Conservation (phyloP, 2,797 vertebrate species). For the Aselliscus stoliczkanus region DNA sequence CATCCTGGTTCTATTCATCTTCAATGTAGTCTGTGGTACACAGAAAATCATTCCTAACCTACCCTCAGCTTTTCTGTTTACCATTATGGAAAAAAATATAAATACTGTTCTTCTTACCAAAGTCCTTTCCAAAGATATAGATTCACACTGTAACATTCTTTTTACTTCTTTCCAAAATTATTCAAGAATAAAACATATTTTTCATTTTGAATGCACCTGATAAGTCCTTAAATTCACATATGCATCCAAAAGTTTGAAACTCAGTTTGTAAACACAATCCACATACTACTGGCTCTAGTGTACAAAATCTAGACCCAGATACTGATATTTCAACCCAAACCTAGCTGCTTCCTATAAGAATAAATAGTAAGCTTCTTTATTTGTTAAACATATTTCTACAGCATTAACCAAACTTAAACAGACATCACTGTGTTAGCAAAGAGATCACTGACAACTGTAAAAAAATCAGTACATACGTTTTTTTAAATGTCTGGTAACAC, state of each 20-base stretch:
- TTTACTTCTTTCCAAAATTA: constrained; percentile 3
- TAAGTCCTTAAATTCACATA: not conserved
- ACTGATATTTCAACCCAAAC: not conserved
- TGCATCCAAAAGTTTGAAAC: constrained; percentile 21
- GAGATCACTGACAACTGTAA: not conserved
- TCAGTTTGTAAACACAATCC: constrained; percentile 7
- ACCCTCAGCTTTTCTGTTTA: not conserved
- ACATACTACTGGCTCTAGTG: not conserved
- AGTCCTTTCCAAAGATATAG: not conserved
- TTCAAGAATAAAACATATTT: not conserved
- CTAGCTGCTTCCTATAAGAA: constrained; percentile 54
- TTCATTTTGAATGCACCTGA: not conserved
- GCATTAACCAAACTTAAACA: not conserved
- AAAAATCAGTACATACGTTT: not conserved
- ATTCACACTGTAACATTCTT: not conserved
- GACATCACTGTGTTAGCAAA: not conserved
- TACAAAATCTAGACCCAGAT: not conserved
- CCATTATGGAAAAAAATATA: not conserved
- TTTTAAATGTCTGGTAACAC: not conserved
- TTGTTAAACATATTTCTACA: not conserved
- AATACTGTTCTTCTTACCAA: not conserved
- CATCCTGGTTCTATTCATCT: not conserved
- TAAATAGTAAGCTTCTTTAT: constrained; percentile 11
- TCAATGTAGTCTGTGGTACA: not conserved
- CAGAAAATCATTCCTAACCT: not conserved